phyloP scores from a whole-genome alignment of 2,888 invertebrate genomes.

The Notodonta ziczac region DNA sequence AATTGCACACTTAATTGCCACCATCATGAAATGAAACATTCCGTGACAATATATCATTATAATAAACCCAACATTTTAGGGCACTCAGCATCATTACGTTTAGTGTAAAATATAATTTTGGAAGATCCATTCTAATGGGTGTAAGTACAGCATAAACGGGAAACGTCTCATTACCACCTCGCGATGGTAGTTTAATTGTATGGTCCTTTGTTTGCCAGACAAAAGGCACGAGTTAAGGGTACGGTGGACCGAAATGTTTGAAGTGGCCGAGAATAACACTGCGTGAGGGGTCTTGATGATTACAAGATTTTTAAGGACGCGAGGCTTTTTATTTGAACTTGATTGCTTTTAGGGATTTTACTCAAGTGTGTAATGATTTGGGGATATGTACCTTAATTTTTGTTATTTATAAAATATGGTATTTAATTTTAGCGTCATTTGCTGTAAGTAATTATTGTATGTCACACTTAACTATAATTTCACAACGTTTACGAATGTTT shows the following conservation, averaged over 20 bases:
- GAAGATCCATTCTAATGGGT: slow-evolving; percentile 7
- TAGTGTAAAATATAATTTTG: slow-evolving; percentile 5
- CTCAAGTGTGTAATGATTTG: too few relatives aligned
- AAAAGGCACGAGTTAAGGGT: slow-evolving; percentile 41
- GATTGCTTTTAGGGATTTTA: neutral
- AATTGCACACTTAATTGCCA: neutral
- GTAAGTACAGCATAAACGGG: slow-evolving; percentile 30
- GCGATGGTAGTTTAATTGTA: slow-evolving; percentile 51
- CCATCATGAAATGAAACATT: neutral
- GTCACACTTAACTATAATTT: too few relatives aligned
- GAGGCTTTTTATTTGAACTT: neutral
- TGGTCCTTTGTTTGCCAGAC: slow-evolving; percentile 45
- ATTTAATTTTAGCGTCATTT: too few relatives aligned
- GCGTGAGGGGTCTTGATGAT: slow-evolving; percentile 12
- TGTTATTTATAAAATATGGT: too few relatives aligned
- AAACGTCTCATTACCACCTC: slow-evolving; percentile 52
- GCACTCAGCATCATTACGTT: slow-evolving; percentile 11
- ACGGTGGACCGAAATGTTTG: slow-evolving; percentile 34
- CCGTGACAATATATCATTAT: neutral
- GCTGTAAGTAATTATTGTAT: too few relatives aligned
- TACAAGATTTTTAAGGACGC: slow-evolving; percentile 3
- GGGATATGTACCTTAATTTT: too few relatives aligned
- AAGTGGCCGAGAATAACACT: slow-evolving; percentile 17
- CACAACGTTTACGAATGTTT: neutral
- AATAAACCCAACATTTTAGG: slow-evolving; percentile 7